Evolutionary conservation across 2,888 invertebrate species (phyloP).

Genomic region (Perithous albicinctus): DNA sequence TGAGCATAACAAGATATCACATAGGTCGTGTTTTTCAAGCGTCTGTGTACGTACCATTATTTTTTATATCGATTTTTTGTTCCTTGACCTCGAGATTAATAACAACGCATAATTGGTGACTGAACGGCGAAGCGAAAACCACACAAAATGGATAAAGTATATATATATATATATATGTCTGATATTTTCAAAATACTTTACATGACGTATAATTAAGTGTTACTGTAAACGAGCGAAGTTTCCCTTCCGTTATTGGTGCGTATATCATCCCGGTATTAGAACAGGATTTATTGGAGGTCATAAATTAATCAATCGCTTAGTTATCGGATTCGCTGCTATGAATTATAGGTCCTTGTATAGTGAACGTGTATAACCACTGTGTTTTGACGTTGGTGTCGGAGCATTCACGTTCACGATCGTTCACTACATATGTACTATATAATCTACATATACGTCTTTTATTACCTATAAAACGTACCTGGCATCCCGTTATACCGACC

Average conservation of each 20-base stretch:
- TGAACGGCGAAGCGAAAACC: not conserved
- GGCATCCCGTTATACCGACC: conserved; percentile 29
- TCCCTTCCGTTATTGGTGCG: not conserved
- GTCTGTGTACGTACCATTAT: not conserved
- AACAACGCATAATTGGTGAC: conserved; percentile 17
- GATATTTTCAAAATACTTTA: not conserved
- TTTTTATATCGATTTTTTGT: conserved; percentile 46
- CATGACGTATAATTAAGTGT: not conserved
- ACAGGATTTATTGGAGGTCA: not conserved
- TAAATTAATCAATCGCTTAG: conserved; percentile 42
- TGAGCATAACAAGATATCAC: conserved; percentile 27
- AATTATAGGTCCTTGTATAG: conserved; percentile 23
- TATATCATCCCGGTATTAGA: conserved; percentile 1
- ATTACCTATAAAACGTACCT: conserved; percentile 32
- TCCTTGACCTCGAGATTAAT: conserved; percentile 26
- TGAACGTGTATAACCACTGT: conserved; percentile 8
- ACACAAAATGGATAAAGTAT: not conserved
- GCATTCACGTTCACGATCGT: conserved; percentile 19
- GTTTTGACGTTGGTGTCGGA: not conserved
- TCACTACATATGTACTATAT: conserved; percentile 13
- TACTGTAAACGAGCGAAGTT: conserved; percentile 6
- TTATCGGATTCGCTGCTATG: conserved; percentile 19
- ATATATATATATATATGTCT: not conserved
- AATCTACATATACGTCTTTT: conserved; percentile 3
- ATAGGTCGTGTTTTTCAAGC: conserved; percentile 14